phyloP scores from a whole-genome alignment of 2,113 vertebrate genomes.

The Aptenodytes forsteri region DNA sequence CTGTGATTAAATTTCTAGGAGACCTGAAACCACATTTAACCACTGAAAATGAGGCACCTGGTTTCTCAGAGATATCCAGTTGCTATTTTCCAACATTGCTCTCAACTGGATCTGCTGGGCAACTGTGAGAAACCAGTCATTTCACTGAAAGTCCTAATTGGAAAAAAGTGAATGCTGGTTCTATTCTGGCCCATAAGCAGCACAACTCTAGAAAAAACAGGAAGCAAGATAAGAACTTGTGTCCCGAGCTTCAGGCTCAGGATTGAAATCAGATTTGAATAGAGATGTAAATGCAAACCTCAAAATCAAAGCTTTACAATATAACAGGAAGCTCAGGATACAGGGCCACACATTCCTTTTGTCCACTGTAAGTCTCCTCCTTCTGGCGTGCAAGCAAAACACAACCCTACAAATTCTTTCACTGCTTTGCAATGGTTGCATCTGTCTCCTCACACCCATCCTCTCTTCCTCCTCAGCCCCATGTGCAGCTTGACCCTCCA shows the following conservation, averaged over 20 bases:
- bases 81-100: neutral
- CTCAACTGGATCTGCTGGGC: neutral
- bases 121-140: neutral
- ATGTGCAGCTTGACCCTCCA: neutral
- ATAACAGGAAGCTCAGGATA: neutral
- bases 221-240: neutral
- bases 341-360: neutral
- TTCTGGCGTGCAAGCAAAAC: neutral
- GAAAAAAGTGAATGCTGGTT: neutral
- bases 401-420: neutral
- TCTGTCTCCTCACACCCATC: neutral
- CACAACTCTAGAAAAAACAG: conserved; percentile 24
- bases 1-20: neutral
- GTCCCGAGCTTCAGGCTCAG: neutral
- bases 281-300: conserved; percentile 5
- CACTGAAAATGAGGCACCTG: neutral
- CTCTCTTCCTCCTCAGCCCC: neutral
- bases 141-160: neutral
- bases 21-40: neutral
- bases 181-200: conserved; percentile 3
- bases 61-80: neutral
- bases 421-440: neutral
- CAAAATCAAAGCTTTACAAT: conserved; percentile 23
- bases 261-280: neutral
- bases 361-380: neutral